A percentile compares a stretch with the other conserved stretches of the same genome.
phyloP scores from a whole-genome alignment of 2,113 vertebrate genomes.

The Eolophus roseicapilla region DNA sequence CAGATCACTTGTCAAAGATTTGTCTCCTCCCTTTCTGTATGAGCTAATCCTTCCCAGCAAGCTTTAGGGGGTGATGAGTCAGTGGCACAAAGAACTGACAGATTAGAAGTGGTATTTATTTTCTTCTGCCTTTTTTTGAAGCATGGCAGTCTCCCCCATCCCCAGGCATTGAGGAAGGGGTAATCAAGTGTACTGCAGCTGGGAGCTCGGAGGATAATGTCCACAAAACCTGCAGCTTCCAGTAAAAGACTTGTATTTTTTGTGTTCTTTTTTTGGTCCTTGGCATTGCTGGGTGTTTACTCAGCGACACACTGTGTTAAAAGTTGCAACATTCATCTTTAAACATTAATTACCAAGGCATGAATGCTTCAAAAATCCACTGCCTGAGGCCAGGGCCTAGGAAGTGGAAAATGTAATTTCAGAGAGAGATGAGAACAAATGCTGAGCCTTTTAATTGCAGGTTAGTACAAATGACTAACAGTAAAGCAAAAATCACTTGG shows the following conservation, averaged over 20 bases:
- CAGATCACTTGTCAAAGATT: background rate
- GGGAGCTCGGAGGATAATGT: background rate
- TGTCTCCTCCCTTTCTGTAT: background rate
- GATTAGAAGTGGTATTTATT: background rate
- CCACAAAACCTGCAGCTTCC: background rate
- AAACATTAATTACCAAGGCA: slow-evolving; percentile 52
- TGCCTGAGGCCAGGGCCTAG: slow-evolving; percentile 30
- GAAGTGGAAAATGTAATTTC: slow-evolving; percentile 61
- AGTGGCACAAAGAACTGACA: background rate
- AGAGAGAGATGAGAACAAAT: slow-evolving; percentile 37
- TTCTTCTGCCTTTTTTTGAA: background rate
- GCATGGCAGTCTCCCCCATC: background rate
- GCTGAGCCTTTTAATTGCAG: slow-evolving; percentile 56
- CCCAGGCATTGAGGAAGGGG: background rate
- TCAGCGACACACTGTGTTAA: background rate
- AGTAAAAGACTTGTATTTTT: background rate
- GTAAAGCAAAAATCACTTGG: slow-evolving; percentile 20
- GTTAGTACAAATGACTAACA: slow-evolving; percentile 57
- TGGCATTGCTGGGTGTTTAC: background rate
- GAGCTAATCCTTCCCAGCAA: background rate
- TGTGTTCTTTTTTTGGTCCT: background rate
- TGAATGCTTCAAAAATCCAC: slow-evolving; percentile 52
- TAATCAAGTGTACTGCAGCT: background rate
- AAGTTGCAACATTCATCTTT: slow-evolving; percentile 52
- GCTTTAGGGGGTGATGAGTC: background rate